phyloP scores from a whole-genome alignment of 1,140 invertebrate genomes.

The Globodera rostochiensis region DNA sequence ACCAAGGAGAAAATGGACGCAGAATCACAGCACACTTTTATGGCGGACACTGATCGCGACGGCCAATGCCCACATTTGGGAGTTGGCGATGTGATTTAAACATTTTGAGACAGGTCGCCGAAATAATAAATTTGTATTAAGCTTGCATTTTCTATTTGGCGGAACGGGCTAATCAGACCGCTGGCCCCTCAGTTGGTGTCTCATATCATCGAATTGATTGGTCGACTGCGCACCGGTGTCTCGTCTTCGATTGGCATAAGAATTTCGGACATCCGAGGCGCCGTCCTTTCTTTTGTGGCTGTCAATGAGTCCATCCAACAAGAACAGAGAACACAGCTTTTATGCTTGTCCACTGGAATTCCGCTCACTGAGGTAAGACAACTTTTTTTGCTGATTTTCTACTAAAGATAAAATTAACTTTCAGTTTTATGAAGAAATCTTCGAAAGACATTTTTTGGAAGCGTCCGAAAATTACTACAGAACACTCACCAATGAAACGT shows the following conservation, averaged over 20 bases:
- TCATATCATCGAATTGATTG: slow-evolving; percentile 37
- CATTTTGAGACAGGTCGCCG: not conserved
- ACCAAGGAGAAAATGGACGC: slow-evolving; percentile 43
- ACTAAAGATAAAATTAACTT: slow-evolving; percentile 7
- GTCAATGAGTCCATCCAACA: slow-evolving; percentile 29
- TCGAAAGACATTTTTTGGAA: slow-evolving; percentile 49
- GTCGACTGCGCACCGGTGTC: slow-evolving; percentile 40
- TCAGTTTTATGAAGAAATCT: slow-evolving; percentile 48
- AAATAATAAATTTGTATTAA: slow-evolving; percentile 38
- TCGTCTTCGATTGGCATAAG: slow-evolving; percentile 20
- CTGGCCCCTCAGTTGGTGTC: slow-evolving; percentile 41
- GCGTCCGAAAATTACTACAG: slow-evolving; percentile 48
- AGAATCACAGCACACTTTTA: slow-evolving; percentile 38
- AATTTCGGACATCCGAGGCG: slow-evolving; percentile 42
- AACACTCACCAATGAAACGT: slow-evolving; percentile 42
- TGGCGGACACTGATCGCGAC: slow-evolving; percentile 27
- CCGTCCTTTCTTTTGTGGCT: slow-evolving; percentile 56
- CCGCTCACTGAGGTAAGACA: not conserved
- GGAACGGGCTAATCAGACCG: slow-evolving; percentile 42
- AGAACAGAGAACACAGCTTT: slow-evolving; percentile 5
- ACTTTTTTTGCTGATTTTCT: not conserved
- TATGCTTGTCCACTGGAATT: slow-evolving; percentile 9
- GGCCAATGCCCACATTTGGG: slow-evolving; percentile 31
- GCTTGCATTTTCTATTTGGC: slow-evolving; percentile 59
- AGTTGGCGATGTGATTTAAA: slow-evolving; percentile 45